phyloP scores from a whole-genome alignment of 2,113 vertebrate species.

The Anhinga rufa region DNA sequence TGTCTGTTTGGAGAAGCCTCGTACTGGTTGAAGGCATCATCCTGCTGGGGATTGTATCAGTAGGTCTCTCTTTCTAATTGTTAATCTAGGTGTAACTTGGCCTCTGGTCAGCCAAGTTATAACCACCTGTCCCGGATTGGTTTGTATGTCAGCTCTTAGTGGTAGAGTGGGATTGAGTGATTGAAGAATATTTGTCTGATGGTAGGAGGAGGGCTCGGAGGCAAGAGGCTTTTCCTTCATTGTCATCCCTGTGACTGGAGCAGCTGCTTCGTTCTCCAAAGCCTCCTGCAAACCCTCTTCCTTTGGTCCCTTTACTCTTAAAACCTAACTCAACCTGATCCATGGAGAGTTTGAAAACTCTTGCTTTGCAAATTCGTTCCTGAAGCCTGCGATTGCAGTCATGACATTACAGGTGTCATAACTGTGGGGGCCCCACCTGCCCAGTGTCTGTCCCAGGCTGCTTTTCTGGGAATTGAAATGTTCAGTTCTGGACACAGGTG shows the following conservation, averaged over 20 bases:
- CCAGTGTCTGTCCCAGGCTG: rapidly evolving
- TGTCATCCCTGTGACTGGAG: background rate
- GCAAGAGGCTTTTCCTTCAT: background rate
- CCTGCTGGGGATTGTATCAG: background rate
- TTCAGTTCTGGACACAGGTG: background rate
- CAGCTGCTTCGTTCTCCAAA: background rate
- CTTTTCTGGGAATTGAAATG: background rate
- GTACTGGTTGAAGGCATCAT: background rate
- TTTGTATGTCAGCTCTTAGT: background rate
- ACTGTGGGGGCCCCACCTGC: background rate
- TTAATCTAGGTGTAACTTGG: background rate
- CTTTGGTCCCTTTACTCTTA: background rate
- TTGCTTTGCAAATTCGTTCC: background rate
- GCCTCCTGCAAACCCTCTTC: background rate
- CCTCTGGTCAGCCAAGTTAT: background rate
- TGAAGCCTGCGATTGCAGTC: background rate
- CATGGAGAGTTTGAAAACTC: background rate
- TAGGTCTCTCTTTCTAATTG: background rate
- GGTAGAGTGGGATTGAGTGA: background rate
- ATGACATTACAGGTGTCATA: rapidly evolving
- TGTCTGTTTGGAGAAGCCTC: background rate
- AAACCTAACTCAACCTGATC: background rate
- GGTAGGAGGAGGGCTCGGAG: background rate
- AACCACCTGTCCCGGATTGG: background rate
- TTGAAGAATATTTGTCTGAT: background rate